These are phyloP conservation scores for Argynnis bischoffii DNA, from an alignment of 2,888 invertebrate genomes.

Conservation along the genomic window DNA sequence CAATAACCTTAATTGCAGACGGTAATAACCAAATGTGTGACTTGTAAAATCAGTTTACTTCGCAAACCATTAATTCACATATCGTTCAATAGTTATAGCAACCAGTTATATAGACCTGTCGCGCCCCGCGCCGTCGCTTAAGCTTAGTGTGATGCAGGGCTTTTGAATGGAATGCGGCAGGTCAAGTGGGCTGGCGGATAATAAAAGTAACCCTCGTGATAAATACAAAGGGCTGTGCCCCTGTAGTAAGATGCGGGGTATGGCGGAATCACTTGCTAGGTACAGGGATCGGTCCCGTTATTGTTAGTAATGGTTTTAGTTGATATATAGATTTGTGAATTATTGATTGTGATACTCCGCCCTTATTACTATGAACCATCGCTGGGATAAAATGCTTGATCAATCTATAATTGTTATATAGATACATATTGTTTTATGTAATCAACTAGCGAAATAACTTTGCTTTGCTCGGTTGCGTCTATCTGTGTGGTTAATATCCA, in stretches of 20 bases:
- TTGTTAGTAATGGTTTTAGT: slow-evolving; percentile 26
- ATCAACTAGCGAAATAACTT: not conserved
- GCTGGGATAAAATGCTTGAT: not conserved
- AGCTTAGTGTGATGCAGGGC: slow-evolving; percentile 38
- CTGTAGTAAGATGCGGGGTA: slow-evolving; percentile 56
- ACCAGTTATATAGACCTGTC: slow-evolving; percentile 50
- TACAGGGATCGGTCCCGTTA: slow-evolving; percentile 44
- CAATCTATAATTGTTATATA: too few species aligned
- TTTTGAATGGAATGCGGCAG: slow-evolving; percentile 55
- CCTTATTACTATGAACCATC: not conserved
- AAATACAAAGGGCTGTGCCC: slow-evolving; percentile 75
- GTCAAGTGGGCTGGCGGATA: slow-evolving; percentile 56
- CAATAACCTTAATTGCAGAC: slow-evolving; percentile 39
- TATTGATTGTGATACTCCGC: slow-evolving; percentile 10
- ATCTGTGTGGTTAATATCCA: too few species aligned
- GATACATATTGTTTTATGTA: too few species aligned
- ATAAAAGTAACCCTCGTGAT: slow-evolving; percentile 76
- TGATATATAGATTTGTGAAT: slow-evolving; percentile 19
- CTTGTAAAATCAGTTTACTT: slow-evolving; percentile 75
- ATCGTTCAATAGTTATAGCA: slow-evolving; percentile 66
- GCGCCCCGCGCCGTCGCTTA: slow-evolving; percentile 45
- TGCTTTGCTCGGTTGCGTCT: not conserved
- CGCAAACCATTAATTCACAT: slow-evolving; percentile 76
- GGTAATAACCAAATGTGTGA: slow-evolving; percentile 49
- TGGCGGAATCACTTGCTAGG: slow-evolving; percentile 65